phyloP scores from a whole-genome alignment of 2,888 invertebrate species.

The Macaria notata region DNA sequence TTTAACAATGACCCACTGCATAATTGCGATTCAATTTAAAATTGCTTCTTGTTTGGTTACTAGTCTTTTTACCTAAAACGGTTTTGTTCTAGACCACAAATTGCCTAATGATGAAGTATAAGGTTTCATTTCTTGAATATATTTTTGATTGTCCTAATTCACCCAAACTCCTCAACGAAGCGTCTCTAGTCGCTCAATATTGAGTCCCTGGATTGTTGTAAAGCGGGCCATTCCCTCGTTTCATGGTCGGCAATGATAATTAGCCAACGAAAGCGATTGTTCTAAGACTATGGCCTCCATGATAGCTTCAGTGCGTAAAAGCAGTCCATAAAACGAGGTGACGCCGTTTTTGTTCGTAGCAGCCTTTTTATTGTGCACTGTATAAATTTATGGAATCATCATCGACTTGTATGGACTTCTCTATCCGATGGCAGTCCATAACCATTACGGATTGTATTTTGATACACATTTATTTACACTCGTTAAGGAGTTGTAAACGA shows the following conservation, averaged over 20 bases:
- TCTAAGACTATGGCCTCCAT: constrained; percentile 54
- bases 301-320: constrained; percentile 52
- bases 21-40: no score
- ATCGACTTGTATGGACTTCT: constrained; percentile 77
- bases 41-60: no score
- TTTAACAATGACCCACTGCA: no score
- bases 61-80: no score
- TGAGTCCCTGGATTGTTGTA: constrained; percentile 56
- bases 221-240: constrained; percentile 58
- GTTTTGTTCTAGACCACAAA: no score
- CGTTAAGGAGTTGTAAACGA: constrained; percentile 50
- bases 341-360: constrained; percentile 73
- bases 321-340: constrained; percentile 71
- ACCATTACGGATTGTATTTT: constrained; percentile 76
- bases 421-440: constrained; percentile 74
- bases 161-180: no score
- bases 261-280: constrained; percentile 43
- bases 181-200: constrained; percentile 40
- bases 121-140: no score
- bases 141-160: no score
- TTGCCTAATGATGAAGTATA: no score
- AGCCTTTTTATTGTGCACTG: constrained; percentile 76
- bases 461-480: constrained; percentile 71
- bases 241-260: constrained; percentile 58
- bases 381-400: constrained; percentile 82